These are phyloP conservation scores for Leptestheria dahalacensis DNA, from an alignment of 1,140 invertebrate species.

Conservation along the genomic window DNA sequence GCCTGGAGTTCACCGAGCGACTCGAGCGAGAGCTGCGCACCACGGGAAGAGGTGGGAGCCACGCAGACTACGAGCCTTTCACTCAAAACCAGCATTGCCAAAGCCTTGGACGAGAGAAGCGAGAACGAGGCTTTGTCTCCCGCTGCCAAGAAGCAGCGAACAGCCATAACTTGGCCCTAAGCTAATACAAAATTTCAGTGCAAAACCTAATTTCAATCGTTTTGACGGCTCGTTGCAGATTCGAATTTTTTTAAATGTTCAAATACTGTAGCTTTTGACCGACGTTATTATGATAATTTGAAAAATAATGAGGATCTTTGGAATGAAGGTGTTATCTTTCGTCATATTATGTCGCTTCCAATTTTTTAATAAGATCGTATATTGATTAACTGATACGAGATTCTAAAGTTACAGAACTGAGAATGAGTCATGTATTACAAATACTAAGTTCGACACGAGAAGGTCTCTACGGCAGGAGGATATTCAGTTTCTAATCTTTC, in stretches of 20 bases:
- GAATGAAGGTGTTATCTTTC: not conserved
- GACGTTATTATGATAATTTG: not conserved
- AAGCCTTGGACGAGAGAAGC: too few relatives aligned
- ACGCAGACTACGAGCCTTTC: not conserved
- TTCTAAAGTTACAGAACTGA: not conserved
- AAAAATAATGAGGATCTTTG: not conserved
- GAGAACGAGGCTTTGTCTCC: not conserved
- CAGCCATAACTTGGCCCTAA: not conserved
- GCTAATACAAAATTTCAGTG: not conserved
- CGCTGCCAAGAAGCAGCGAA: not conserved
- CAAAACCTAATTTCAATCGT: not conserved
- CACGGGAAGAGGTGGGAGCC: too few relatives aligned
- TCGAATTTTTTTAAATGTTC: not conserved
- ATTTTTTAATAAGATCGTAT: not conserved
- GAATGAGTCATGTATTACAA: not conserved
- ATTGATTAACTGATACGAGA: not conserved
- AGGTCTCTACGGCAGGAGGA: not conserved
- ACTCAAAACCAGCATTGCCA: not conserved
- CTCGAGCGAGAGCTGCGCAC: too few relatives aligned
- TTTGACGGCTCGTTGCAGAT: too few relatives aligned
- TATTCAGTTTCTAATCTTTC: not conserved
- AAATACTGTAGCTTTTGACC: not conserved
- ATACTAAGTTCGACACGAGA: not conserved
- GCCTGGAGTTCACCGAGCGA: too few relatives aligned
- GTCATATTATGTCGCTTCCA: not conserved